Percentiles rank a stretch among this genome's conserved stretches.
These are phyloP conservation scores for Hirudo medicinalis DNA, from an alignment of 1,140 invertebrate species.

Conservation along the genomic window DNA sequence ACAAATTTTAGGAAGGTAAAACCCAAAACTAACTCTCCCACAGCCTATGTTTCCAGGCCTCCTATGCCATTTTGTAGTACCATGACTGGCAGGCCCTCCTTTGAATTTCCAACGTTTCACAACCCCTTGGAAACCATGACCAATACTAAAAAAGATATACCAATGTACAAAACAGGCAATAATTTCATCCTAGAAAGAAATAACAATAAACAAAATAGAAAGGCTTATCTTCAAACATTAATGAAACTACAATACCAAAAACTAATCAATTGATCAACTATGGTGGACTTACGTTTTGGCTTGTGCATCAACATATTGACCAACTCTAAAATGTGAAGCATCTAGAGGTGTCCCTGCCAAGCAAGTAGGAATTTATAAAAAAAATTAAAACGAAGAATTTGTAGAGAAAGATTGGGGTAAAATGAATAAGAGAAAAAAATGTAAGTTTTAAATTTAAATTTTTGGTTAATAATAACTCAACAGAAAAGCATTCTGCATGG, in stretches of 20 bases:
- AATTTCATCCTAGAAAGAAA: too few species aligned
- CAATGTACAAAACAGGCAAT: not conserved
- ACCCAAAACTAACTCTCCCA: slow-evolving; percentile 32
- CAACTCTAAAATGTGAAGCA: slow-evolving; percentile 76
- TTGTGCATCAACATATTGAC: slow-evolving; percentile 75
- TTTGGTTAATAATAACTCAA: too few species aligned
- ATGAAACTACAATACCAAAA: not conserved
- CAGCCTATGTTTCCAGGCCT: slow-evolving; percentile 73
- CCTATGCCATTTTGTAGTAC: slow-evolving; percentile 85
- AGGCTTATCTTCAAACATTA: not conserved
- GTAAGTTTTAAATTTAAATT: too few species aligned
- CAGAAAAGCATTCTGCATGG: too few species aligned
- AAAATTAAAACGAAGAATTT: too few species aligned
- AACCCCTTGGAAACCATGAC: slow-evolving; percentile 94
- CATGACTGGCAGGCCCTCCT: slow-evolving; percentile 77
- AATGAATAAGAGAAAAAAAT: too few species aligned
- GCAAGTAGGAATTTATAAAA: too few species aligned
- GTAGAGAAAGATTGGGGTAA: too few species aligned
- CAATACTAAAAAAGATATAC: slow-evolving; percentile 34
- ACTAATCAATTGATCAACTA: not conserved
- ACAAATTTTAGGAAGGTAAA: not conserved
- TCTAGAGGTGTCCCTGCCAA: slow-evolving; percentile 61
- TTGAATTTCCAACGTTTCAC: slow-evolving; percentile 90
- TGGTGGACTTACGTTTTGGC: slow-evolving; percentile 68
- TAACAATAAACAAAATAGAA: too few species aligned